Evolutionary conservation across 2,888 invertebrate species (phyloP).

Genomic region (Pseudococcus longispinus): DNA sequence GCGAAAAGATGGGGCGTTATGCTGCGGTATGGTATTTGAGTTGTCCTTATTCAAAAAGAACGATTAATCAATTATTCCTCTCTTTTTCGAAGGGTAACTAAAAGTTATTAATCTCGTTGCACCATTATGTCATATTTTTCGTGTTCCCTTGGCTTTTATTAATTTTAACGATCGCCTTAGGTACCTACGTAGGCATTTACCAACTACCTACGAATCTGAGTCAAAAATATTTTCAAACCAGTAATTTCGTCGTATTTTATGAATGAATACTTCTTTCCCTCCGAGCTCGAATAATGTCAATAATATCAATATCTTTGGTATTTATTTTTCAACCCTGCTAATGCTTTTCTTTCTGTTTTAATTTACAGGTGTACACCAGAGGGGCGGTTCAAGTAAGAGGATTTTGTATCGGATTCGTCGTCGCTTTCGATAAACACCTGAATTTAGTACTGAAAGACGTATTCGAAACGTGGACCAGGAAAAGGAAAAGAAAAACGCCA

Average conservation of each 20-base stretch:
- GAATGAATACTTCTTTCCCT: not conserved
- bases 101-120: conserved; percentile 42
- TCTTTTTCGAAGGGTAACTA: conserved; percentile 19
- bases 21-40: not conserved
- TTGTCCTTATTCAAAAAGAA: conserved; percentile 7
- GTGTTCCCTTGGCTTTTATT: conserved; percentile 9
- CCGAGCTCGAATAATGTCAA: not conserved
- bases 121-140: conserved; percentile 37
- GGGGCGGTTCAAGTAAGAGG: conserved; percentile 77
- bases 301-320: not conserved
- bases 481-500: conserved; percentile 62
- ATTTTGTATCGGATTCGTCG: conserved; percentile 77
- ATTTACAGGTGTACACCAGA: conserved; percentile 74
- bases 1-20: not conserved
- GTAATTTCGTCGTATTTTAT: not conserved
- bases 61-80: conserved; percentile 43
- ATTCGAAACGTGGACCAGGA: conserved; percentile 77
- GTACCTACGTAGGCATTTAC: too few species aligned
- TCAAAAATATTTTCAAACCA: not conserved
- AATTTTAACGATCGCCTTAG: conserved; percentile 9
- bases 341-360: conserved; percentile 58
- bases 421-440: conserved; percentile 93
- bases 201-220: not conserved
- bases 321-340: not conserved
- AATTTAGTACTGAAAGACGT: conserved; percentile 86